Percentiles rank a stretch among this genome's conserved stretches.
These are phyloP conservation scores for Oxytorus armatus DNA, from an alignment of 2,888 invertebrate species.

Conservation along the genomic window DNA sequence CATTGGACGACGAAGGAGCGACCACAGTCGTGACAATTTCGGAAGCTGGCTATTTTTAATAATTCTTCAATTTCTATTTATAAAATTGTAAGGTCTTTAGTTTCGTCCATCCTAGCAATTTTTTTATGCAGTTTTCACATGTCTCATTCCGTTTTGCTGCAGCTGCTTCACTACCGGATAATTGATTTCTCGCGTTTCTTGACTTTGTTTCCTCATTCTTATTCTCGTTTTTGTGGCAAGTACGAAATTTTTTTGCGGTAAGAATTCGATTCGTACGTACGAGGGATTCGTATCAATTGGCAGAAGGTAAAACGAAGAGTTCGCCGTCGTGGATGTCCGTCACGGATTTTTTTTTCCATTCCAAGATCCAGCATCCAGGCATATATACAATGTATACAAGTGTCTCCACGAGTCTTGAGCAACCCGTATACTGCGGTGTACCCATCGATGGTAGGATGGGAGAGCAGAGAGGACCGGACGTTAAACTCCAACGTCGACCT, in stretches of 20 bases:
- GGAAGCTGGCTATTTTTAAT: background rate
- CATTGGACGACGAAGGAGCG: no score
- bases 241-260: constrained; percentile 19
- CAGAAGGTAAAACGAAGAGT: constrained; percentile 19
- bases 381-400: constrained; percentile 8
- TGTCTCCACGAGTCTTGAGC: constrained; percentile 22
- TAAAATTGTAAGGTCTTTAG: background rate
- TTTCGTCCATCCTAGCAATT: background rate
- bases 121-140: background rate
- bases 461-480: constrained; percentile 32
- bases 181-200: constrained; percentile 41
- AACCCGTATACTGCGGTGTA: background rate
- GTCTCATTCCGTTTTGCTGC: background rate
- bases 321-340: constrained; percentile 7
- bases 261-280: constrained; percentile 35
- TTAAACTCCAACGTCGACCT: constrained; percentile 63
- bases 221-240: constrained; percentile 21
- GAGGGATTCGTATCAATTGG: constrained; percentile 46
- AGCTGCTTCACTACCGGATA: constrained; percentile 49
- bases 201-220: constrained; percentile 11
- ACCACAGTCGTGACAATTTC: no score
- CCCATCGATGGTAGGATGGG: background rate
- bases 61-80: background rate
- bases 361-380: constrained; percentile 34
- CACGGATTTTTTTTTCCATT: constrained; percentile 17